Conservation (phyloP, 2,113 vertebrate species). For the Butorides virescens region DNA sequence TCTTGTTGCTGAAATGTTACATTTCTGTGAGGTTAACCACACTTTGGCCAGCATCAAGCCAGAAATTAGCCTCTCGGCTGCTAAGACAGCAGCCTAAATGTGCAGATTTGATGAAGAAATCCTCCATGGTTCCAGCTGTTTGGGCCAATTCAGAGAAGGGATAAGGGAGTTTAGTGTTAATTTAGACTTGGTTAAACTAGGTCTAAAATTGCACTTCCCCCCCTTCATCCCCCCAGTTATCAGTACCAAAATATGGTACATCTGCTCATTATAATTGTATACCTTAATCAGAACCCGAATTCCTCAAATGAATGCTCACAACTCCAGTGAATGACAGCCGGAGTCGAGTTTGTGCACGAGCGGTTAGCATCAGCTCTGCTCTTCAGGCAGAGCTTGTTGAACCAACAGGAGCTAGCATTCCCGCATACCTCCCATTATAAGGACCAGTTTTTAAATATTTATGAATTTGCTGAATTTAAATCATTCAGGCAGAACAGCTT, state of each 20-base stretch:
- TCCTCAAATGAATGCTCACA: not conserved
- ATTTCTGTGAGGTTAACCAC: slow-evolving; percentile 60
- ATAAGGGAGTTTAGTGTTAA: not conserved
- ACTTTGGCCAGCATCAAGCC: slow-evolving; percentile 14
- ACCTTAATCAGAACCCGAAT: not conserved
- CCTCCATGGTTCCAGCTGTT: not conserved
- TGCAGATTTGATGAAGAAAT: not conserved
- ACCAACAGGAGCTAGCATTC: not conserved
- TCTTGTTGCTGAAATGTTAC: slow-evolving; percentile 31
- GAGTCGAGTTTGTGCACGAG: not conserved
- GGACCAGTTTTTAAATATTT: slow-evolving; percentile 19
- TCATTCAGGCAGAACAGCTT: not conserved
- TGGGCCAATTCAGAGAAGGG: not conserved
- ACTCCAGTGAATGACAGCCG: not conserved
- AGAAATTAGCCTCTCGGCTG: slow-evolving; percentile 2
- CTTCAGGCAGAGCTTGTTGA: not conserved
- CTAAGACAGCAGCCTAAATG: not conserved
- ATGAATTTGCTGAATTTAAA: slow-evolving; percentile 19
- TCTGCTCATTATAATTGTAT: not conserved
- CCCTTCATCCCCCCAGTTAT: rapidly evolving
- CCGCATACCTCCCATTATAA: not conserved
- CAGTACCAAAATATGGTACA: not conserved
- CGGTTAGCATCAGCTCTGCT: not conserved
- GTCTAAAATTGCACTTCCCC: not conserved
- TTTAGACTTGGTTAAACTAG: not conserved